These are phyloP conservation scores for Cantharis nigra DNA, from an alignment of 2,888 invertebrate species.

Conservation along the genomic window DNA sequence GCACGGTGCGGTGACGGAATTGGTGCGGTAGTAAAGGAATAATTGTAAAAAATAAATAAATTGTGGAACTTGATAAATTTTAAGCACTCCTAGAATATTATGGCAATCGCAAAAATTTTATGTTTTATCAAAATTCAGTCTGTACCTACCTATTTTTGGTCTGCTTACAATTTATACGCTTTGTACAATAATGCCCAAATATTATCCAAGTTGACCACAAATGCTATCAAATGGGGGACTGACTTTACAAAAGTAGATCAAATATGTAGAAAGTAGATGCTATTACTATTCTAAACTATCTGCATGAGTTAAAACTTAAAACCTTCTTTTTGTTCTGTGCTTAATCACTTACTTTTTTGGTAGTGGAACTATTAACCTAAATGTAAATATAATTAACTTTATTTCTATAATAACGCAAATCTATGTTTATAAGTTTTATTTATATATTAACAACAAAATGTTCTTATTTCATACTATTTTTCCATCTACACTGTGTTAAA, in stretches of 20 bases:
- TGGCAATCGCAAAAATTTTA: neutral
- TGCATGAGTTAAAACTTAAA: conserved; percentile 4
- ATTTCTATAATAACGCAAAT: neutral
- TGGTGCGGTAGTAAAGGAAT: conserved; percentile 32
- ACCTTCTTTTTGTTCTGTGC: neutral
- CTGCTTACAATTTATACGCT: conserved; percentile 4
- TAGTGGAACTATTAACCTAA: neutral
- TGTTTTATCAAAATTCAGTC: neutral
- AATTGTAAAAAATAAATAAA: conserved; percentile 2
- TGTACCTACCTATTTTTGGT: neutral
- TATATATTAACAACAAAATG: neutral
- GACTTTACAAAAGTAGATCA: conserved; percentile 25
- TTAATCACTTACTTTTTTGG: conserved; percentile 4
- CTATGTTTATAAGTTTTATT: neutral
- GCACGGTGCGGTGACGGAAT: conserved; percentile 43
- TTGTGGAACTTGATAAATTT: conserved; percentile 2
- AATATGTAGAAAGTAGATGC: conserved; percentile 31
- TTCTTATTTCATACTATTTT: neutral
- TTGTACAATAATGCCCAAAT: conserved; percentile 15
- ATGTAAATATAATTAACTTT: neutral
- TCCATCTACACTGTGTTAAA: neutral
- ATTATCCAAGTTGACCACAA: conserved; percentile 1
- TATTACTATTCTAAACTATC: conserved; percentile 14
- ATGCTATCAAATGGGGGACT: conserved; percentile 11
- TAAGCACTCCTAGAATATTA: neutral